Evolutionary conservation across 2,888 invertebrate species (phyloP).

Genomic region (Amphimallon solstitiale): DNA sequence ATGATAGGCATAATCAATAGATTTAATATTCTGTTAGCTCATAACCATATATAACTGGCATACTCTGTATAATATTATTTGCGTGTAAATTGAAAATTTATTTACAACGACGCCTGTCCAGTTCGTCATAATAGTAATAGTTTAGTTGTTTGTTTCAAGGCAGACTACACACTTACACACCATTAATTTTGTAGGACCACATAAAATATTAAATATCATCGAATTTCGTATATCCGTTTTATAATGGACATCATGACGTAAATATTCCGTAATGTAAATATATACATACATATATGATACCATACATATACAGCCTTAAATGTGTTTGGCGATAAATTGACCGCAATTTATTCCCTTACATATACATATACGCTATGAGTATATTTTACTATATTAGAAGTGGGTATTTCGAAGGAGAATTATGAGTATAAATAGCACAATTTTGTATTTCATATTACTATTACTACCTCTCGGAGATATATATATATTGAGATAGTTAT

Average conservation of each 20-base stretch:
- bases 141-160: constrained; percentile 24
- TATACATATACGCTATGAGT: neutral
- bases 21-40: too few species aligned
- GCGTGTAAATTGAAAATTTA: constrained; percentile 25
- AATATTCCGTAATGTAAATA: constrained; percentile 25
- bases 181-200: constrained; percentile 26
- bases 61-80: neutral
- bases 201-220: constrained; percentile 31
- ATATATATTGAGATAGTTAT: too few species aligned
- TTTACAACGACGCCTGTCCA: neutral
- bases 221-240: constrained; percentile 32
- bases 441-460: too few species aligned
- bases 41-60: too few species aligned
- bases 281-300: neutral
- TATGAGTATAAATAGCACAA: neutral
- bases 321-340: constrained; percentile 28
- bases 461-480: too few species aligned
- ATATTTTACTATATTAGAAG: constrained; percentile 7
- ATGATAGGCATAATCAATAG: too few species aligned
- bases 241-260: constrained; percentile 17
- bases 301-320: constrained; percentile 11
- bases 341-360: constrained; percentile 18
- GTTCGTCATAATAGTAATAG: neutral
- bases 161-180: constrained; percentile 21
- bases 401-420: neutral